Evolutionary conservation across 2,797 vertebrate species (phyloP).

Genomic region (Glyptemys insculpta): DNA sequence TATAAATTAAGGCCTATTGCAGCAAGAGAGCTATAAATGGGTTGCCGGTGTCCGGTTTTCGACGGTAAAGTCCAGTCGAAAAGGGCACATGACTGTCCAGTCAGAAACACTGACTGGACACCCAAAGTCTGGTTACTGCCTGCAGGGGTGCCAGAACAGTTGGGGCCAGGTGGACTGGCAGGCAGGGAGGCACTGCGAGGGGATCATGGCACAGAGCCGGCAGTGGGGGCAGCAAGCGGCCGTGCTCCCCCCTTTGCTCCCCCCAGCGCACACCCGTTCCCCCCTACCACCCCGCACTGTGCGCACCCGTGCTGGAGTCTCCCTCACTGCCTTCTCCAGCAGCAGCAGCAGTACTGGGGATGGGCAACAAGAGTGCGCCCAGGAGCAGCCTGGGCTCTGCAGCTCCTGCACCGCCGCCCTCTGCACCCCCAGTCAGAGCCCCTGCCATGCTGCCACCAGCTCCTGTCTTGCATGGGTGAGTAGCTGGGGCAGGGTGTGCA

Average conservation of each 20-base stretch:
- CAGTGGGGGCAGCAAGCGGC: not conserved
- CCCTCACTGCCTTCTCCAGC: conserved; percentile 61
- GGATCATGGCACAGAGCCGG: not conserved
- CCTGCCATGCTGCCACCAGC: conserved; percentile 61
- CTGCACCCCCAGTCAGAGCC: conserved; percentile 56
- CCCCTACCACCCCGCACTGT: not conserved
- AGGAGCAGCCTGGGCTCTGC: conserved; percentile 72
- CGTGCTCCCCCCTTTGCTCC: not conserved
- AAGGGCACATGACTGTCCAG: too few relatives aligned
- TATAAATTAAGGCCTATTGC: not conserved
- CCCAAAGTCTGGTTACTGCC: not conserved
- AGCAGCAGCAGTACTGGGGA: conserved; percentile 57
- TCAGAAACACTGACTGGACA: too few relatives aligned
- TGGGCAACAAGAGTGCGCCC: conserved; percentile 80
- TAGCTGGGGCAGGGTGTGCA: conserved; percentile 16
- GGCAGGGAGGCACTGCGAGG: not conserved
- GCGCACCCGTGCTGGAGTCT: conserved; percentile 24
- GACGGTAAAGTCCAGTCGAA: too few relatives aligned
- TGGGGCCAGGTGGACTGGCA: too few relatives aligned
- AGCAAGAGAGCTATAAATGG: not conserved
- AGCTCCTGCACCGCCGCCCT: conserved; percentile 38
- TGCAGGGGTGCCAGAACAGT: not conserved
- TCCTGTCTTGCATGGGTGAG: conserved; percentile 74
- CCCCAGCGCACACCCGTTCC: not conserved
- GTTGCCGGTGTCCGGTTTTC: too few relatives aligned